These are phyloP conservation scores for Anguilla megastoma DNA, from an alignment of 2,797 vertebrate species.

Conservation along the genomic window DNA sequence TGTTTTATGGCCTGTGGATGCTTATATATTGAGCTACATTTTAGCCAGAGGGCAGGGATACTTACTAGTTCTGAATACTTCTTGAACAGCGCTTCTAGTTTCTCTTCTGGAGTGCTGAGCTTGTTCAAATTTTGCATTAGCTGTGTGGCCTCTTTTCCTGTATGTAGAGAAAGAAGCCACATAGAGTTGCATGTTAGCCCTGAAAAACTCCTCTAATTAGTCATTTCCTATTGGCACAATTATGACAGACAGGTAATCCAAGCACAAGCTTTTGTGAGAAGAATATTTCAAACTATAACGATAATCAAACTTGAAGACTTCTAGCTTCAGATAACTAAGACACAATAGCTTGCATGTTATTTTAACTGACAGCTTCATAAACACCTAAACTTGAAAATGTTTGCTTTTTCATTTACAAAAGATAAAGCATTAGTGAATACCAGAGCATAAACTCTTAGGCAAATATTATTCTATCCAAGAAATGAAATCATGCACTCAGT, in stretches of 20 bases:
- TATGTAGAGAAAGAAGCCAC: slow-evolving; percentile 39
- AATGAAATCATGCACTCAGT: neutral
- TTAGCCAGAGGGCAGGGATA: slow-evolving; percentile 31
- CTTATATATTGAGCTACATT: slow-evolving; percentile 4
- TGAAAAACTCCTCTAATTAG: neutral
- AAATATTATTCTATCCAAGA: neutral
- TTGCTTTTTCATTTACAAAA: neutral
- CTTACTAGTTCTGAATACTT: slow-evolving; percentile 88
- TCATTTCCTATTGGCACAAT: neutral
- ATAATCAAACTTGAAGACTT: neutral
- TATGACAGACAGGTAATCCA: neutral
- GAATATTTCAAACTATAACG: neutral
- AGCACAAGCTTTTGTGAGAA: neutral
- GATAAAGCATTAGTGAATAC: neutral
- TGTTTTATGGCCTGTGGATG: slow-evolving; percentile 26
- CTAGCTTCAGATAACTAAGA: neutral
- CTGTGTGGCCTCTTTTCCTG: slow-evolving; percentile 82
- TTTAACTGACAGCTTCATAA: neutral
- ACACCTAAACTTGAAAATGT: neutral
- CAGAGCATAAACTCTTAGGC: neutral
- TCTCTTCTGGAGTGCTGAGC: slow-evolving; percentile 79
- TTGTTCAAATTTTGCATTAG: slow-evolving; percentile 82
- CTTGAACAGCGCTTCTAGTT: slow-evolving; percentile 81
- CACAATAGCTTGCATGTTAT: neutral
- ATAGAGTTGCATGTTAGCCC: slow-evolving; percentile 24